These are phyloP conservation scores for Coendou prehensilis DNA, from an alignment of 2,797 vertebrate genomes.

Conservation along the genomic window DNA sequence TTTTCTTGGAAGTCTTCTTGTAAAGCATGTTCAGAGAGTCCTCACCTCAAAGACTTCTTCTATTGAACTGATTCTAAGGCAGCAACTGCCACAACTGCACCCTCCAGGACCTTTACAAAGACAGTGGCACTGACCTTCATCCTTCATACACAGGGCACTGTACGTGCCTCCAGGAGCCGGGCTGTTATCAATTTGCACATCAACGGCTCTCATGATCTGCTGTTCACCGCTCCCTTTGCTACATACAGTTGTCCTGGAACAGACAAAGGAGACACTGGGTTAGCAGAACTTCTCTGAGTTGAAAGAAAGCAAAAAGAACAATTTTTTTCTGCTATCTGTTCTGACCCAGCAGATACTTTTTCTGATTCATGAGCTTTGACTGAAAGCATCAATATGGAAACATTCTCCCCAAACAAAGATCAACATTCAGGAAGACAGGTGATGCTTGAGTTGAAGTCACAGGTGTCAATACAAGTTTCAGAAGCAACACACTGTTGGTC, in stretches of 20 bases:
- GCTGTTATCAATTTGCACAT: conserved; percentile 92
- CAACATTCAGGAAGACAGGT: background rate
- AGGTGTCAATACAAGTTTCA: background rate
- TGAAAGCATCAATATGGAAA: background rate
- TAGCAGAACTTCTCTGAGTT: background rate
- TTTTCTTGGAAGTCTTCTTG: conserved; percentile 23
- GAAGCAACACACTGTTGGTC: background rate
- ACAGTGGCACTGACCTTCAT: conserved; percentile 91
- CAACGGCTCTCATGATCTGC: conserved; percentile 90
- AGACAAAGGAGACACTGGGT: conserved; percentile 62
- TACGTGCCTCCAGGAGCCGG: conserved; percentile 89
- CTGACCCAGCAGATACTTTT: background rate
- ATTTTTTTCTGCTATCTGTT: background rate
- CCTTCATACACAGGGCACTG: conserved; percentile 93
- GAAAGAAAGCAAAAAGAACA: background rate
- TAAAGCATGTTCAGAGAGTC: background rate
- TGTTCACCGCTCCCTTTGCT: conserved; percentile 89
- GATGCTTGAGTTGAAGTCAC: background rate
- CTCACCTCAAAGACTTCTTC: background rate
- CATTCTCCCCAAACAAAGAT: background rate
- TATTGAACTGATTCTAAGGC: background rate
- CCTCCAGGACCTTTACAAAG: conserved; percentile 51
- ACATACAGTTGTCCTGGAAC: conserved; percentile 93
- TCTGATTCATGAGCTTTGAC: background rate
- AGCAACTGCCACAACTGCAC: background rate